Evolutionary conservation across 1,140 invertebrate genomes (phyloP), one percentile per base, ranked within the genome.

Genomic region (Heterodera schachtii): DNA sequence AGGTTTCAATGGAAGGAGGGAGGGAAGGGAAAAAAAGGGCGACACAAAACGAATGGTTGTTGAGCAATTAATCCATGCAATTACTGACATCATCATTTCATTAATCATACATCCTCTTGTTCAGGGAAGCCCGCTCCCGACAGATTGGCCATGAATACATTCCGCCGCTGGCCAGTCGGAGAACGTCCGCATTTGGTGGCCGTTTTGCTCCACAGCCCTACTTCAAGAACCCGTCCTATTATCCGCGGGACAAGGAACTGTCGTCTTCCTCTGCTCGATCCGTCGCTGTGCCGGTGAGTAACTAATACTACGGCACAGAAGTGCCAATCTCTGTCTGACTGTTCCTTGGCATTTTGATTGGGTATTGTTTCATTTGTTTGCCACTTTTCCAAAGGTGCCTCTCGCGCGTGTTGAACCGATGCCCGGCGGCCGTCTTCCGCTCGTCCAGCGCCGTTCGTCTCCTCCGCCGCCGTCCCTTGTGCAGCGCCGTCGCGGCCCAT

Each of bases 191-290:
- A 19, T 5, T 52, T 11, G 49, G 16, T 60, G 57, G 57, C 16
- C 57, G 57, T 60, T 60, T 60, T 19, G 11, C 57, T 4, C 64
- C 76, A 1, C 76, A 78, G 9, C 76, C 76, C n/a, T 78, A 78
- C 64, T 78, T 78, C 64, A 78, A 78, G 19, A 78, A 78, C 49
- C 76, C 76, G 21, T 78, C 76, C 9, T 78, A 78, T 11, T 78
- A 78, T 21, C 76, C 76, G 3, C 49, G 70, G 11, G 60, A 64
- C 70, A 71, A 71, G 69, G 31, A 71, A 46, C 16, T 46, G 69
- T 66, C 57, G 8, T 60, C 57, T 60, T 60, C 57, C 9, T 60
- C 57, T 16, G 57, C 57, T 16, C 57, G 57, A 19, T 19, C 57
- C 57, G 57, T 16, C 13, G 16, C 57, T 60, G 57, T 60, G 57